Evolutionary conservation across 2,113 vertebrate species (phyloP).

Genomic region (Amia ocellicauda): DNA sequence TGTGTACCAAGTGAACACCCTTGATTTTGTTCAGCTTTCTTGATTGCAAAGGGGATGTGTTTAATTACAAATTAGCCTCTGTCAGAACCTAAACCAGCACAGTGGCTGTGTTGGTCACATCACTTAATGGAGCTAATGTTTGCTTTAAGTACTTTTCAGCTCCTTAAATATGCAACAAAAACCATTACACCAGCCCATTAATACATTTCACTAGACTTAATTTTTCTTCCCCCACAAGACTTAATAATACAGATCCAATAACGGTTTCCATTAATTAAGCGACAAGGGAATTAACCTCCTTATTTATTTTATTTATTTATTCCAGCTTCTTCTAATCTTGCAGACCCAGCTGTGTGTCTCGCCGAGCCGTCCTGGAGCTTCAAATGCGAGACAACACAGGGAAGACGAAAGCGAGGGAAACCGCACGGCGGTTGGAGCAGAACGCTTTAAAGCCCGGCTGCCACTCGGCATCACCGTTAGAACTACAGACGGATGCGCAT

Average conservation of each 20-base stretch:
- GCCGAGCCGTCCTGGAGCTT: not conserved
- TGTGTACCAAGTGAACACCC: too few species aligned
- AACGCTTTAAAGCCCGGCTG: too few species aligned
- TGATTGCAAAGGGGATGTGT: too few species aligned
- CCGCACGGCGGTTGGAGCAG: too few species aligned
- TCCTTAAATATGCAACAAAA: slow-evolving; percentile 5
- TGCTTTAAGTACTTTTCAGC: slow-evolving; percentile 6
- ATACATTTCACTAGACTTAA: slow-evolving; percentile 8
- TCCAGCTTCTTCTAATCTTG: not conserved
- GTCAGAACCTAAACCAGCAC: too few species aligned
- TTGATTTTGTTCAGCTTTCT: too few species aligned
- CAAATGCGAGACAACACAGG: not conserved
- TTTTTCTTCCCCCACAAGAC: slow-evolving; percentile 14
- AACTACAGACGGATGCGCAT: too few species aligned
- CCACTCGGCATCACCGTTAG: too few species aligned
- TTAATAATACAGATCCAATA: slow-evolving; percentile 8
- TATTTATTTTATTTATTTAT: too few species aligned
- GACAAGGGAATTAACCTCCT: not conserved
- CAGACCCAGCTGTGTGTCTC: not conserved
- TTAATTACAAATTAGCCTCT: too few species aligned
- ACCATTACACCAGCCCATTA: slow-evolving; percentile 1
- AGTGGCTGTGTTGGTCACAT: slow-evolving; percentile 3
- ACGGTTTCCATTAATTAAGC: slow-evolving; percentile 6
- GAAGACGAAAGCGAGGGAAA: slow-evolving; percentile 31
- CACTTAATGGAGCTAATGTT: not conserved